phyloP scores from a whole-genome alignment of 1,140 invertebrate species.

The Orchesella cincta region DNA sequence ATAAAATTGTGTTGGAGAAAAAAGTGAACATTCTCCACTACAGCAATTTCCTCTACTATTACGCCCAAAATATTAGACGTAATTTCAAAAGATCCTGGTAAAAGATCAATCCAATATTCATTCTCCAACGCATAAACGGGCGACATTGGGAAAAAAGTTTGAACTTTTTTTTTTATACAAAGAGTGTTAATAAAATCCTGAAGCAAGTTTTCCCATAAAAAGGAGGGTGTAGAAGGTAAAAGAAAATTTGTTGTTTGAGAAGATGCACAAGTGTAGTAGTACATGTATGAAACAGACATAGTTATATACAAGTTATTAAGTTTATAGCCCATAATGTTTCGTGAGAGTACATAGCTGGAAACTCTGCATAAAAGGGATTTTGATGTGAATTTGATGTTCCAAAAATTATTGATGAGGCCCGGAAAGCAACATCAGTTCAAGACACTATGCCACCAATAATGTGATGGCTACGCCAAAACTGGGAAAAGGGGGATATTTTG shows the following conservation, averaged over 20 bases:
- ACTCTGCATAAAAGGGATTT: neutral
- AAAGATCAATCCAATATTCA: neutral
- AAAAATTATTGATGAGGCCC: constrained; percentile 16
- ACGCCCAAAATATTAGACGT: too few relatives aligned
- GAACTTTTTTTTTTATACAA: neutral
- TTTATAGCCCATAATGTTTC: too few relatives aligned
- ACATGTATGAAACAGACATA: neutral
- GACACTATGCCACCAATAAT: too few relatives aligned
- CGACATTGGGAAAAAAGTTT: neutral
- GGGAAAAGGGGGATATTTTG: neutral
- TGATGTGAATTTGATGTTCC: constrained; percentile 18
- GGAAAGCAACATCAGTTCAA: neutral
- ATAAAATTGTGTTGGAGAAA: too few relatives aligned
- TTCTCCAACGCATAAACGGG: too few relatives aligned
- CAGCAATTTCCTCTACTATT: too few relatives aligned
- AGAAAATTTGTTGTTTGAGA: neutral
- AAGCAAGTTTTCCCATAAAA: neutral
- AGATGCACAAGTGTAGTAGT: neutral
- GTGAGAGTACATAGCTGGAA: neutral
- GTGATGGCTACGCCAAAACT: too few relatives aligned
- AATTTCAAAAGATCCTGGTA: too few relatives aligned
- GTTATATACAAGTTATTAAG: too few relatives aligned
- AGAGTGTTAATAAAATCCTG: constrained; percentile 19
- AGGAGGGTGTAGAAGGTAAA: neutral
- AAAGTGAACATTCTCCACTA: too few relatives aligned